Percentiles rank a stretch among this genome's conserved stretches.
Evolutionary conservation across 2,113 vertebrate genomes (phyloP).

Genomic region (Rhinolophus ferrumequinum): DNA sequence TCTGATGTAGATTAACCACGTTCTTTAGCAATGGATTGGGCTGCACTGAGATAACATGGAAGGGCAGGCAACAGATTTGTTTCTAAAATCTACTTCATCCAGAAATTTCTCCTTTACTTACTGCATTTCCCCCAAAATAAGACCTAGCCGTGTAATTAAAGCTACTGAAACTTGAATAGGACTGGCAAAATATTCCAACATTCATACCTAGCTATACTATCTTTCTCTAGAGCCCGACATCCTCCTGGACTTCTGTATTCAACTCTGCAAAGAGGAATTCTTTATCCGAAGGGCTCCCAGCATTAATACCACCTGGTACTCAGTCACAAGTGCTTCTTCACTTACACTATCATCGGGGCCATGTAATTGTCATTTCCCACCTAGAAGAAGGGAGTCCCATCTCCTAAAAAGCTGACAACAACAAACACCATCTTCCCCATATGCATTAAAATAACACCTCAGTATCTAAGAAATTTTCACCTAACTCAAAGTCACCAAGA

Average conservation of each 20-base stretch:
- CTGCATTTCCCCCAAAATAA: no score
- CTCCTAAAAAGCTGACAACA: neutral
- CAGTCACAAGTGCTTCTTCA: neutral
- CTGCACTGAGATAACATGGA: neutral
- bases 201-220: neutral
- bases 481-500: neutral
- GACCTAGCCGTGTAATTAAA: neutral
- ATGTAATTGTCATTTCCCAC: neutral
- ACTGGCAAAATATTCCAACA: neutral
- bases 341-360: neutral
- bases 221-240: neutral
- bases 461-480: neutral
- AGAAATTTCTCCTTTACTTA: slow-evolving; percentile 18
- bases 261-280: neutral
- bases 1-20: neutral
- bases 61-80: neutral
- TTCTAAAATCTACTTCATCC: neutral
- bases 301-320: neutral
- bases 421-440: neutral
- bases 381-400: neutral
- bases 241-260: neutral
- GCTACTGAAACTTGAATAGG: neutral
- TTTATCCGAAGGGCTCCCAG: neutral
- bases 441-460: neutral
- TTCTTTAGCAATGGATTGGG: neutral